Percentiles rank a stretch among this genome's conserved stretches.
Conservation (phyloP, 1,140 invertebrate species). For the Drosophila prosaltans region DNA sequence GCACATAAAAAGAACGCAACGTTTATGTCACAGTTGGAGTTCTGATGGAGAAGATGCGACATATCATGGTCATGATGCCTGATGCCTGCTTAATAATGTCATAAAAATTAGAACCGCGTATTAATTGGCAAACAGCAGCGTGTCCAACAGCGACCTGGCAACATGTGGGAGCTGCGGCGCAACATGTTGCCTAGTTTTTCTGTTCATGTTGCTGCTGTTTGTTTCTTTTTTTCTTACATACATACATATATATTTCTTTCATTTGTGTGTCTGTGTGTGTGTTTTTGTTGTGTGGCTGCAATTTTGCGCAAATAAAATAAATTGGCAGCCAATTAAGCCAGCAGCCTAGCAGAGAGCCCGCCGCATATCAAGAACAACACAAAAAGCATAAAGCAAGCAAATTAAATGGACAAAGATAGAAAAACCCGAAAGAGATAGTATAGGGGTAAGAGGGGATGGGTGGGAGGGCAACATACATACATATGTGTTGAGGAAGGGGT, state of each 20-base stretch:
- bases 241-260: constrained; percentile 16
- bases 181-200: constrained; percentile 68
- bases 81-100: constrained; percentile 79
- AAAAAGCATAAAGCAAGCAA: constrained; percentile 78
- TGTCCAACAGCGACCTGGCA: constrained; percentile 39
- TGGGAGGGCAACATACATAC: neutral
- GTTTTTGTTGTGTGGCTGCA: constrained; percentile 56
- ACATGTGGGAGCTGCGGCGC: constrained; percentile 67
- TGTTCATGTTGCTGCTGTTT: constrained; percentile 17
- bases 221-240: constrained; percentile 17
- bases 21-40: constrained; percentile 55
- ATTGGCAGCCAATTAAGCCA: constrained; percentile 78
- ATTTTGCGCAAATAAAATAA: constrained; percentile 81
- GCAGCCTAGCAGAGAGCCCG: constrained; percentile 1
- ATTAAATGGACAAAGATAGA: constrained; percentile 58
- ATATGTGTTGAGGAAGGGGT: neutral
- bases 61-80: constrained; percentile 48
- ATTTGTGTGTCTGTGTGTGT: constrained; percentile 24
- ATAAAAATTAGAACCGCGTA: constrained; percentile 82
- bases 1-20: constrained; percentile 69
- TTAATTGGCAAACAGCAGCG: constrained; percentile 61
- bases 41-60: constrained; percentile 1
- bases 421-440: constrained; percentile 12
- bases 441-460: constrained; percentile 5
- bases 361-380: constrained; percentile 65